A percentile compares a stretch with the other conserved stretches of the same genome.
phyloP scores from a whole-genome alignment of 2,113 vertebrate genomes.

The Halichoerus grypus region DNA sequence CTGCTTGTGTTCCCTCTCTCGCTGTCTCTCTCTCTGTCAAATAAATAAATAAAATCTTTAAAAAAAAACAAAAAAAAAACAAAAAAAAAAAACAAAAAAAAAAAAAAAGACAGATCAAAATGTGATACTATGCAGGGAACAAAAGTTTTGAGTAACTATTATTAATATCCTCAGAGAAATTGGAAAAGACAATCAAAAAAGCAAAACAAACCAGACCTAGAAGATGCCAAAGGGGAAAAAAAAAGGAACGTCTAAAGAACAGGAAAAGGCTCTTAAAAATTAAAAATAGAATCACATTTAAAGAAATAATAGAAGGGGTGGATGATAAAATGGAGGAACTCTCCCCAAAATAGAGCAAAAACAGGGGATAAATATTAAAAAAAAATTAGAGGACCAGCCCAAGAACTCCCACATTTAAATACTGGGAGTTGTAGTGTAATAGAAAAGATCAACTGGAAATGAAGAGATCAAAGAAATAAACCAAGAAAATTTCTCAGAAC shows the following conservation, averaged over 20 bases:
- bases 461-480: conserved; percentile 53
- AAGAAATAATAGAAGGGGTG: background rate
- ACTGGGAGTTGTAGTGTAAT: background rate
- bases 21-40: too few species aligned
- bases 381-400: background rate
- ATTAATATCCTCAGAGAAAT: background rate
- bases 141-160: conserved; percentile 10
- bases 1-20: too few species aligned
- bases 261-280: conserved; percentile 29
- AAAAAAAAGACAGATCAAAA: conserved; percentile 8
- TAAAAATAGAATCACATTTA: conserved; percentile 31
- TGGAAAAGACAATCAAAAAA: background rate
- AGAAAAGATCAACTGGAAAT: conserved; percentile 31
- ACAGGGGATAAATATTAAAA: background rate
- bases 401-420: background rate
- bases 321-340: conserved; percentile 23
- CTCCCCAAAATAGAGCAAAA: background rate
- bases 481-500: conserved; percentile 44
- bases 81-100: too few species aligned
- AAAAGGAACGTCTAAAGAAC: background rate
- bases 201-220: background rate
- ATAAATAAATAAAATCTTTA: too few species aligned
- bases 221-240: background rate
- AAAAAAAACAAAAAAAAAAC: too few species aligned
- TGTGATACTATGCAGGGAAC: background rate